Evolutionary conservation across 2,888 invertebrate species (phyloP).

Genomic region (Drosophila paramelanica): DNA sequence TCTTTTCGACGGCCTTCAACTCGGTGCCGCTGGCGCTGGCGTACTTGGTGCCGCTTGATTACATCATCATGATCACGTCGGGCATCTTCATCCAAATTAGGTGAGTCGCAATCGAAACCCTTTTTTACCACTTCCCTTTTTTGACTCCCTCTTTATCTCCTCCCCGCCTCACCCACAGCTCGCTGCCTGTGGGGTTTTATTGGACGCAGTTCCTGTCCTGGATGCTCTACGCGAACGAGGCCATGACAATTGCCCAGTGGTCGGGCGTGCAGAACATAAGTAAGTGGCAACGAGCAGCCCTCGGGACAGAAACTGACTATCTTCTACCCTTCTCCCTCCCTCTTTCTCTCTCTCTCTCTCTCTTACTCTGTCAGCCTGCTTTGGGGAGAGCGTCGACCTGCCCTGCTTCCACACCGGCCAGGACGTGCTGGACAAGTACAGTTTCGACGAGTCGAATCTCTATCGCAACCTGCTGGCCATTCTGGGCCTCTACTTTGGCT

Average conservation of each 20-base stretch:
- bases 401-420: slow-evolving; percentile 91
- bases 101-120: slow-evolving; percentile 85
- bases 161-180: slow-evolving; percentile 85
- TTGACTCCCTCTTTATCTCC: background rate
- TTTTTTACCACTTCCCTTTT: background rate
- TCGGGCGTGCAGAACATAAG: slow-evolving; percentile 87
- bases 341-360: slow-evolving; percentile 21
- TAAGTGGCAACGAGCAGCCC: slow-evolving; percentile 52
- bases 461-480: slow-evolving; percentile 89
- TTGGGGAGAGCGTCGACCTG: slow-evolving; percentile 86
- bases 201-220: slow-evolving; percentile 94
- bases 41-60: slow-evolving; percentile 94
- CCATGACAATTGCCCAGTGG: slow-evolving; percentile 93
- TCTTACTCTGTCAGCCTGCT: slow-evolving; percentile 86
- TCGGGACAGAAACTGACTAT: slow-evolving; percentile 8
- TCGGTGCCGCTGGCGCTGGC: slow-evolving; percentile 92
- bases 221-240: slow-evolving; percentile 94
- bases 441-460: slow-evolving; percentile 88
- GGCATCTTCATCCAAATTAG: slow-evolving; percentile 93
- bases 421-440: slow-evolving; percentile 90
- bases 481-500: slow-evolving; percentile 87
- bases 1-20: slow-evolving; percentile 94
- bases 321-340: slow-evolving; percentile 41
- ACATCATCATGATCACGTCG: slow-evolving; percentile 93
- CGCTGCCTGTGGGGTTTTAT: slow-evolving; percentile 89